These are phyloP conservation scores for Drosophila sordidula DNA, from an alignment of 2,888 invertebrate genomes.

Conservation along the genomic window DNA sequence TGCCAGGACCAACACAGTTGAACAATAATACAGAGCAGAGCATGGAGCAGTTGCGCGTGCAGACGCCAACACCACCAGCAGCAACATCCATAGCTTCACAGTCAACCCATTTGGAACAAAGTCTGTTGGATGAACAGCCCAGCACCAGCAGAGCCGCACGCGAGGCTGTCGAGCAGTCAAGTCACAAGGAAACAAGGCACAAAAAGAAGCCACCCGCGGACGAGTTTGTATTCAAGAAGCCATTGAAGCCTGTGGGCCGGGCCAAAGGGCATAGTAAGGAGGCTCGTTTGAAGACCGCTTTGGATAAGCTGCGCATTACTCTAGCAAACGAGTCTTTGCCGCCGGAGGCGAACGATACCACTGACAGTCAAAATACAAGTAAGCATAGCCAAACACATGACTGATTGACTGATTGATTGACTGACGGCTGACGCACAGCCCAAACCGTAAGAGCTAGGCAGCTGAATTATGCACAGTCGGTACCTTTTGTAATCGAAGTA, in stretches of 20 bases:
- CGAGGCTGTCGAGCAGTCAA: constrained; percentile 2
- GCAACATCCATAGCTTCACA: not conserved
- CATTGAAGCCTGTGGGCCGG: constrained; percentile 22
- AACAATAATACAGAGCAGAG: not conserved
- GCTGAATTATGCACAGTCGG: no score
- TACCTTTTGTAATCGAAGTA: no score
- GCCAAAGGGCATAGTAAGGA: constrained; percentile 2
- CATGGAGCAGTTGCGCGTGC: constrained; percentile 29
- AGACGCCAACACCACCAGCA: constrained; percentile 4
- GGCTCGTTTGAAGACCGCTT: not conserved
- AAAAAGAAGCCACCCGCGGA: not conserved
- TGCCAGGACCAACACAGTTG: not conserved
- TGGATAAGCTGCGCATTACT: not conserved
- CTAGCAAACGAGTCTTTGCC: not conserved
- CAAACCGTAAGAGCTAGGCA: not conserved
- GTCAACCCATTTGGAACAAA: not conserved
- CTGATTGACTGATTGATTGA: not conserved
- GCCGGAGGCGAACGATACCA: not conserved
- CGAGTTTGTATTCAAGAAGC: constrained; percentile 55
- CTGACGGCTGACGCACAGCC: not conserved
- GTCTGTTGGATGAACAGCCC: constrained; percentile 4
- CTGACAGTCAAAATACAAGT: constrained; percentile 21
- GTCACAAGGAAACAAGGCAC: not conserved
- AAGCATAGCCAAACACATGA: not conserved
- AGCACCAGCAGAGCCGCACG: constrained; percentile 45